These are phyloP conservation scores for Columba guinea DNA, from an alignment of 2,797 vertebrate species.

Conservation along the genomic window DNA sequence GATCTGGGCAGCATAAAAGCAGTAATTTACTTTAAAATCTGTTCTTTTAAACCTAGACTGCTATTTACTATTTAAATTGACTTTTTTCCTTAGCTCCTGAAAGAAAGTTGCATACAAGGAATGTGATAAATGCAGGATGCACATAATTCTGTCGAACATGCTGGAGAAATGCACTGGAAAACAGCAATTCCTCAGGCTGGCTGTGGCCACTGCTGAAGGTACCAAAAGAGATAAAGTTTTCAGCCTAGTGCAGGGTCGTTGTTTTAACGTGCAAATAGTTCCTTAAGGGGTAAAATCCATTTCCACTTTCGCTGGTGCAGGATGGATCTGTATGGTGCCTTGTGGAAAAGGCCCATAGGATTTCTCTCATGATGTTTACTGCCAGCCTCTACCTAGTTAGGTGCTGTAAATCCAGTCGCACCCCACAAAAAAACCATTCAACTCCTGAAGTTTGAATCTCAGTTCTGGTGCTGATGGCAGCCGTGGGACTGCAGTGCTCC, in stretches of 20 bases:
- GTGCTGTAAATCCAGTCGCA: background rate
- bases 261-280: too few relatives aligned
- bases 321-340: background rate
- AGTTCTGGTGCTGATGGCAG: accelerated
- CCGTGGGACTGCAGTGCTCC: accelerated
- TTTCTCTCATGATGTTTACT: background rate
- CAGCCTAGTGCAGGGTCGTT: too few relatives aligned
- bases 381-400: background rate
- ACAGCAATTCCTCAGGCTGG: background rate
- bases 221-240: background rate
- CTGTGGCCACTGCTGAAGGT: background rate
- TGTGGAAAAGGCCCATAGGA: background rate
- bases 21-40: background rate
- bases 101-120: background rate
- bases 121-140: background rate
- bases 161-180: background rate
- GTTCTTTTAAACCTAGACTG: background rate
- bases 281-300: background rate
- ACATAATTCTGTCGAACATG: background rate
- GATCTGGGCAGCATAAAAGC: background rate
- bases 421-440: too few relatives aligned
- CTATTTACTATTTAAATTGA: background rate
- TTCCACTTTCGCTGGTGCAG: background rate
- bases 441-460: background rate
- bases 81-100: background rate